Percentiles rank a stretch among this genome's conserved stretches.
phyloP scores from a whole-genome alignment of 2,797 vertebrate species.

The Tragopan temminckii region DNA sequence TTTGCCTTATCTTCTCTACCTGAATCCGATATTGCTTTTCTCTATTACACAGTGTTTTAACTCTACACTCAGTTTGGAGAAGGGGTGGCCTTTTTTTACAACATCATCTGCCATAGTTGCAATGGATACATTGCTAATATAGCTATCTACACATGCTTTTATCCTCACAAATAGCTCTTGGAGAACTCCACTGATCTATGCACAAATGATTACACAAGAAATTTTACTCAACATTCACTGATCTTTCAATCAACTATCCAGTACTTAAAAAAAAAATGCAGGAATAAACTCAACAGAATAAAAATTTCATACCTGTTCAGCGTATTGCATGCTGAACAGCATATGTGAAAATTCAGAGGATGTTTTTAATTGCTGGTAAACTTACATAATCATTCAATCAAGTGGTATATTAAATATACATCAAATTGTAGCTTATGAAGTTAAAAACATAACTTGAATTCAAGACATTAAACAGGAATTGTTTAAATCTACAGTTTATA shows the following conservation, averaged over 20 bases:
- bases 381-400: neutral
- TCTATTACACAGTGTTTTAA: neutral
- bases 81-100: neutral
- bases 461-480: no score
- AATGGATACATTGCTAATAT: neutral
- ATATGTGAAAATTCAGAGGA: neutral
- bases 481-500: neutral
- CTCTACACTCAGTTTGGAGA: neutral
- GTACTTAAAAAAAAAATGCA: neutral
- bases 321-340: no score
- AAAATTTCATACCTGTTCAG: neutral
- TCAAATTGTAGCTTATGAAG: neutral
- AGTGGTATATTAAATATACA: neutral
- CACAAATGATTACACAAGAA: neutral
- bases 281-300: neutral
- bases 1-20: neutral
- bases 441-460: no score
- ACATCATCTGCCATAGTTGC: neutral
- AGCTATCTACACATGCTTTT: no score
- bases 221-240: neutral
- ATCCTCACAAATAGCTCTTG: neutral
- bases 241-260: neutral
- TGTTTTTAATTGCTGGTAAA: neutral
- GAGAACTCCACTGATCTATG: neutral
- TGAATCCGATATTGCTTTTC: neutral